Percentiles rank a stretch among this genome's conserved stretches.
Conservation (phyloP, 37 sponge, comb jelly and placozoan species). For the Crambe crambe region DNA sequence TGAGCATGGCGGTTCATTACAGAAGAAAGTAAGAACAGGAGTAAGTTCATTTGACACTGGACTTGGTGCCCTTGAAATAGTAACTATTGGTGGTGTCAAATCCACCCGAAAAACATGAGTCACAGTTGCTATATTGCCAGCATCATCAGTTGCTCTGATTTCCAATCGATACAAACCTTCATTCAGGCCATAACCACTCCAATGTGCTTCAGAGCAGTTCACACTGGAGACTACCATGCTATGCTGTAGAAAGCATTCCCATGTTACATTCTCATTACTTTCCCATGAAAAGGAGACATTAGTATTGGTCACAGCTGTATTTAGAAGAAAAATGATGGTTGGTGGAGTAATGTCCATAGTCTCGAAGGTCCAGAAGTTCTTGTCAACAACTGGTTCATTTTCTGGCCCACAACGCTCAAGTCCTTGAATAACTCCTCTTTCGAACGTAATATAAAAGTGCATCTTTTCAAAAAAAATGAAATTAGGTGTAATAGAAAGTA, state of each 20-base stretch:
- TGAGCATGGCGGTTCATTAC: no score
- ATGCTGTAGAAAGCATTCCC: constrained; percentile 5
- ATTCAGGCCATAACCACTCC: constrained; percentile 19
- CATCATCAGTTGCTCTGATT: constrained; percentile 12
- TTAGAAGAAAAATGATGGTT: neutral
- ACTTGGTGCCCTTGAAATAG: no score
- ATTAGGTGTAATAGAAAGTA: constrained; percentile 16
- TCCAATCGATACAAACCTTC: constrained; percentile 4
- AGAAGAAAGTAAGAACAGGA: no score
- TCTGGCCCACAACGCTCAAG: constrained; percentile 26
- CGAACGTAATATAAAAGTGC: constrained; percentile 16
- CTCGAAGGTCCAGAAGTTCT: constrained; percentile 37
- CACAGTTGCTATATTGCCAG: constrained; percentile 9
- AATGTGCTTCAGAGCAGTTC: constrained; percentile 36
- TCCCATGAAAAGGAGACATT: constrained; percentile 23
- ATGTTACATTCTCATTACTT: constrained; percentile 30
- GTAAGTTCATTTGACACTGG: no score
- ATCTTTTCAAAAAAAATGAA: constrained; percentile 17
- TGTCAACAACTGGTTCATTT: constrained; percentile 42
- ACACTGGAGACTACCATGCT: neutral
- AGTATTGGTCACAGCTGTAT: constrained; percentile 17
- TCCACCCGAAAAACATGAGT: constrained; percentile 22
- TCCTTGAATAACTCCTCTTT: constrained; percentile 33
- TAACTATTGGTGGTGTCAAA: constrained; percentile 12
- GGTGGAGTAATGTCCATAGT: constrained; percentile 45